A percentile compares a stretch with the other conserved stretches of the same genome.
These are phyloP conservation scores for Protomyctophum bolini DNA, from an alignment of 2,113 vertebrate species.

Conservation along the genomic window DNA sequence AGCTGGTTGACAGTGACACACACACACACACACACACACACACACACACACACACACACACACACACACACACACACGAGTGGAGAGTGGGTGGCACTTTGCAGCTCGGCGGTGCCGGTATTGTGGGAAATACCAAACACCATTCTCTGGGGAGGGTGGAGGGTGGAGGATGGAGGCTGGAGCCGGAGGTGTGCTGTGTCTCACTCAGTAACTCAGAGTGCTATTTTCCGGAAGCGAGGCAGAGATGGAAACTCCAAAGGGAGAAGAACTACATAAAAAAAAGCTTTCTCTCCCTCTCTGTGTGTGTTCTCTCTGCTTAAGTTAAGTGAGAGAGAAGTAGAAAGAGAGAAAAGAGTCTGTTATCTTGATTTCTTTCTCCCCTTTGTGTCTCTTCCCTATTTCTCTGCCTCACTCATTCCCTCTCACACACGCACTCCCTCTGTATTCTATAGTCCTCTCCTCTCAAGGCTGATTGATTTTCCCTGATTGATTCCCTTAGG, in stretches of 20 bases:
- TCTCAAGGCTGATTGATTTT: conserved; percentile 10
- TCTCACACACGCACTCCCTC: not conserved
- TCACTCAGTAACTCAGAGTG: conserved; percentile 21
- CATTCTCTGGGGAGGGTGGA: conserved; percentile 8
- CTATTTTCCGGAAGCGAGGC: conserved; percentile 27
- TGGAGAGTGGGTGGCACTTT: no score
- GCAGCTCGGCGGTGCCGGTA: no score
- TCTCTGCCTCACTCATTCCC: not conserved
- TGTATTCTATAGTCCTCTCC: conserved; percentile 8
- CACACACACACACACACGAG: no score
- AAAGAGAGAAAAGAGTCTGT: not conserved
- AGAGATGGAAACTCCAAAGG: conserved; percentile 15
- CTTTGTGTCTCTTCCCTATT: not conserved
- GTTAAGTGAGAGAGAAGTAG: no score
- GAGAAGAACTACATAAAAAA: conserved; percentile 16
- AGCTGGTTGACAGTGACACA: not conserved
- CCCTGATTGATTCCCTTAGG: not conserved
- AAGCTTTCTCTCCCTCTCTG: not conserved
- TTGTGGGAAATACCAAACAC: not conserved
- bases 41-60: no score
- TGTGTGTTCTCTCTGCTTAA: not conserved
- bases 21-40: no score
- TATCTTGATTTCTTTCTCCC: not conserved
- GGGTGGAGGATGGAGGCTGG: not conserved
- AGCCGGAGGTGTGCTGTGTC: conserved; percentile 11